These are phyloP conservation scores for Stegophylla sp. DNA, from an alignment of 2,888 invertebrate genomes.

Conservation along the genomic window DNA sequence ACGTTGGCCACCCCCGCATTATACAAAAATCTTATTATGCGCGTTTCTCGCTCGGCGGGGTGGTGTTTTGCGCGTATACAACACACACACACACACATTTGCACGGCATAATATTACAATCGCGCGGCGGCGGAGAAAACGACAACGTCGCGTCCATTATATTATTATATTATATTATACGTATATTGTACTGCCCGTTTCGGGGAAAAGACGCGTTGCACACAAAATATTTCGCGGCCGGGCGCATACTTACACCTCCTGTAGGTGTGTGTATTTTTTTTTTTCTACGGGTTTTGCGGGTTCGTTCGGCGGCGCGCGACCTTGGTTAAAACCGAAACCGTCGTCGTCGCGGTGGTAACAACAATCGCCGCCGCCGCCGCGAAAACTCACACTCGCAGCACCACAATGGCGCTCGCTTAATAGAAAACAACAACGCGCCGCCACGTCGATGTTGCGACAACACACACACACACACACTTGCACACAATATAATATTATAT, in stretches of 20 bases:
- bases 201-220: neutral
- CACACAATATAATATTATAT: conserved; percentile 14
- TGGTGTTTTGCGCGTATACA: too few species aligned
- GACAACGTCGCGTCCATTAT: too few species aligned
- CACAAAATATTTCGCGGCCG: neutral
- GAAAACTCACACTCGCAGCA: neutral
- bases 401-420: conserved; percentile 41
- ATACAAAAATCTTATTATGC: too few species aligned
- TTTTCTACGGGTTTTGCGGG: too few species aligned
- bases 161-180: too few species aligned
- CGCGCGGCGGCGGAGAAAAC: too few species aligned
- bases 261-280: too few species aligned
- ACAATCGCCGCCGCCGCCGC: conserved; percentile 12
- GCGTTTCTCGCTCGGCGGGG: too few species aligned
- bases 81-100: too few species aligned
- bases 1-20: too few species aligned
- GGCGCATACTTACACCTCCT: too few species aligned
- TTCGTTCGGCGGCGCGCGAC: neutral
- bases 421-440: conserved; percentile 24
- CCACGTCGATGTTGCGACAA: conserved; percentile 38
- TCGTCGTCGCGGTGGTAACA: neutral
- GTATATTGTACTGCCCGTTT: neutral
- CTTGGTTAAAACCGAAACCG: conserved; percentile 31
- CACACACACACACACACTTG: neutral
- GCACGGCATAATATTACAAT: too few species aligned